Evolutionary conservation across 2,888 invertebrate genomes (phyloP), one percentile per base, ranked within the genome.

Genomic region (Cantharis rustica): DNA sequence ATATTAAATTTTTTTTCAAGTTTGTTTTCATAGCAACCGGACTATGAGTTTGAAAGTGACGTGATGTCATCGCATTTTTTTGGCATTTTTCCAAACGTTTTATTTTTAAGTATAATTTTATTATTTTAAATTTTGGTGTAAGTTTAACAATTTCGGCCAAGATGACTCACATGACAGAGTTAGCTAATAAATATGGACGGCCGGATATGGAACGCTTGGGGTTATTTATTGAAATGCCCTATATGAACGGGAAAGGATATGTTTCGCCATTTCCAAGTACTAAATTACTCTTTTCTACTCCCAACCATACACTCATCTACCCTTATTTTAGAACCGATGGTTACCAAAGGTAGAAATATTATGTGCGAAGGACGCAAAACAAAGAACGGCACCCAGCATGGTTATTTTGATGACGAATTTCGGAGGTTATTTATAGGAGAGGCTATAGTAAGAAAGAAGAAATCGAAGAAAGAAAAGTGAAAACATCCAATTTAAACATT

Each of bases 321-420:
- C 10, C 3, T 16, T 68, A 69, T 76, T 78, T 72, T 66, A 80
- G 80, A 80, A 64, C 73, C 74, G 4, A 68, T 31, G 1, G 74
- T 81, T 11, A 27, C 77, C 27, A 86, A 85, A 81, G 85, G 86
- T 0, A 80, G 79, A 13, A 87, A 86, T 76, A 85, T 89, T 81
- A 79, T 86, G 31, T 83, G 85, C 10, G 86, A 84, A 10, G 85
- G 85, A 0, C 83, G 84, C 2, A 89, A 89, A 82, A 81, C 81
- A n/a, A 89, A 88, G 83, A 81, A 82, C 66, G 89, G 86, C 0
- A 86, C 84, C 11, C 86, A 86, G 68, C 86, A 88, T 74, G 88
- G 88, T 62, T 89, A 90, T 75, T 91, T 91, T 79, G 89, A 90
- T 4, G 81, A 85, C 23, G 83, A 86, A 77, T 89, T 89, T 79